Evolutionary conservation across 2,888 invertebrate species (phyloP), one percentile per base, ranked within the genome.

Genomic region (Anodontia alba): DNA sequence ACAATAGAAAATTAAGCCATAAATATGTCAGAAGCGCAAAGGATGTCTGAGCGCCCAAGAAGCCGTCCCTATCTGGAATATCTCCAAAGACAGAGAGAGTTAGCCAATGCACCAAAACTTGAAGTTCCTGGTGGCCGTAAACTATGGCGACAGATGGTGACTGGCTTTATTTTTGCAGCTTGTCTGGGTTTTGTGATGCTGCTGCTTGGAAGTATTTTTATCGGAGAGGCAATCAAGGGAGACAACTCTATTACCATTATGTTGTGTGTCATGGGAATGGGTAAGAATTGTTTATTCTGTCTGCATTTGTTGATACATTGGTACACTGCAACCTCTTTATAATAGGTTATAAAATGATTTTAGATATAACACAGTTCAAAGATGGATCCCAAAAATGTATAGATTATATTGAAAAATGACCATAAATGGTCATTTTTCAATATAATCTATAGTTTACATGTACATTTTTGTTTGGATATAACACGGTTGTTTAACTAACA

Each of bases 231-330:
- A 29, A 84, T 92, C 0, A 80, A 83, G 43, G 88, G 89, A 66
- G 84, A 90, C 38, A 89, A 91, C 76, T 90, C 92, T 10, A 90
- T 92, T 54, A 90, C 90, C n/a, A 90, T 92, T 15, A 91, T 92
- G 91, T 80, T 92, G n/a, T 92, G 92, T 89, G 90, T 92, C 15
- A 87, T 92, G 88, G 92, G 92, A 69, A 90, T 92, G 78, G 92
- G 92, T 92, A 86, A 86, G 90, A 80, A 54, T 23, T 57, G 31
- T 23, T 33, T 29, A 33, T 33, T 33, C 10, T 51, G 49, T 54
- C 42, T 42, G 15, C 42, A 42, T 7, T 42, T n/a, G n/a, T n/a
- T n/a, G n/a, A n/a, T n/a, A n/a, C n/a, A n/a, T n/a, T n/a, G n/a
- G n/a, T n/a, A n/a, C n/a, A n/a, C n/a, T n/a, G n/a, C n/a, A n/a